Evolutionary conservation across 2,888 invertebrate species (phyloP).

Genomic region (Aplocera efformata): DNA sequence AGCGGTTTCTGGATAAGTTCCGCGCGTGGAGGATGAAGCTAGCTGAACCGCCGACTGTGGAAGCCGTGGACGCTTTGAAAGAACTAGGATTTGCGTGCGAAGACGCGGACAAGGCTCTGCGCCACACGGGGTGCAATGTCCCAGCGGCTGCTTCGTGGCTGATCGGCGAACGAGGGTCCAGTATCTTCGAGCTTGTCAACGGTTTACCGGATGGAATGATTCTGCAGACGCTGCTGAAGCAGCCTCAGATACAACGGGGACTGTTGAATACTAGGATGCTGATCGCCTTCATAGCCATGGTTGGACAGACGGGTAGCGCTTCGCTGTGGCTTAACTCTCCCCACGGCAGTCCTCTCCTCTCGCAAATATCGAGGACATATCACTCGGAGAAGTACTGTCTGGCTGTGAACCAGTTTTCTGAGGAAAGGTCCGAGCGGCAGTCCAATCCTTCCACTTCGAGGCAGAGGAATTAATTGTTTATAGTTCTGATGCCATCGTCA

Average conservation of each 20-base stretch:
- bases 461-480: constrained; percentile 39
- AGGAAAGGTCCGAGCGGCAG: constrained; percentile 34
- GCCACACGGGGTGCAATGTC: constrained; percentile 61
- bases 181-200: constrained; percentile 64
- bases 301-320: constrained; percentile 67
- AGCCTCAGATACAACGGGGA: constrained; percentile 70
- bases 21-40: constrained; percentile 58
- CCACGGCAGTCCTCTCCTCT: constrained; percentile 66
- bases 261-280: constrained; percentile 69
- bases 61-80: constrained; percentile 50
- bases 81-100: constrained; percentile 59
- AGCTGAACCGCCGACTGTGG: constrained; percentile 54
- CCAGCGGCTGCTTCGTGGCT: constrained; percentile 71
- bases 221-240: constrained; percentile 60
- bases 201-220: constrained; percentile 66
- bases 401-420: constrained; percentile 72
- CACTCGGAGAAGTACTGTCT: constrained; percentile 74
- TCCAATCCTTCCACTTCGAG: constrained; percentile 58
- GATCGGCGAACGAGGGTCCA: constrained; percentile 67
- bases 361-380: constrained; percentile 71
- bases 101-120: constrained; percentile 58
- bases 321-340: constrained; percentile 70
- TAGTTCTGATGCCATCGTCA: no score
- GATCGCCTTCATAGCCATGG: constrained; percentile 71
- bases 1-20: constrained; percentile 65